Evolutionary conservation across 2,888 invertebrate genomes (phyloP), one percentile per base, ranked within the genome.

Genomic region (Sarcophaga carnaria): DNA sequence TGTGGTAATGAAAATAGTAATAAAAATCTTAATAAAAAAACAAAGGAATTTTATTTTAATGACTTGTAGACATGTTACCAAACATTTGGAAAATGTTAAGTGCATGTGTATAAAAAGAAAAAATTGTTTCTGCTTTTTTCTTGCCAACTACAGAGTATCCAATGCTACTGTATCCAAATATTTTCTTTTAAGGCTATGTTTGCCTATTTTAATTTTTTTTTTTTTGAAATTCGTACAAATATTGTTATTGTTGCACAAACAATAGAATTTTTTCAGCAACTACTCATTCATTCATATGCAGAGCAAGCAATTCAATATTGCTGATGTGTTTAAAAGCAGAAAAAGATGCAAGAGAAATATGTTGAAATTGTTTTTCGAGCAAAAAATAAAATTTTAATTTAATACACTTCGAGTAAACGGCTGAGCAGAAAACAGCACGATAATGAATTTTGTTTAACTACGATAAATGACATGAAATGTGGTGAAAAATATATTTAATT

Each of bases 361-460:
- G 10, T 10, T 71, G 14, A 17, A 71, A 71, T 17, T 11, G 5
- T 27, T 27, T 59, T 22, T 54, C 1, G n/a, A 59, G 0, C 17
- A n/a, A n/a, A 59, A 59, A 59, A 59, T 10, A 17, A n/a, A 59
- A 59, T 17, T 25, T 37, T 8, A 37, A 10, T 8, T 37, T 37
- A 70, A 49, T 49, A 54, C 11, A 59, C 22, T 49, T 22, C 10
- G 27, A 71, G 27, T 25, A 71, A 59, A 2, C n/a, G 27, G 6
- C 27, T 8, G 54, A n/a, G 10, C 14, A 25, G 3, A 71, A 71
- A 4, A 71, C 17, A 71, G 22, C 27, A 59, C 54, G 54, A 71
- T 71, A 54, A 59, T 27, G 70, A 54, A 59, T 71, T 70, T n/a
- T 54, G 49, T 54, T 71, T 71, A 54, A 25, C 25, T 54, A 8